These are phyloP conservation scores for Drosophila pseudotalamancana DNA, from an alignment of 2,888 invertebrate genomes.

Conservation along the genomic window DNA sequence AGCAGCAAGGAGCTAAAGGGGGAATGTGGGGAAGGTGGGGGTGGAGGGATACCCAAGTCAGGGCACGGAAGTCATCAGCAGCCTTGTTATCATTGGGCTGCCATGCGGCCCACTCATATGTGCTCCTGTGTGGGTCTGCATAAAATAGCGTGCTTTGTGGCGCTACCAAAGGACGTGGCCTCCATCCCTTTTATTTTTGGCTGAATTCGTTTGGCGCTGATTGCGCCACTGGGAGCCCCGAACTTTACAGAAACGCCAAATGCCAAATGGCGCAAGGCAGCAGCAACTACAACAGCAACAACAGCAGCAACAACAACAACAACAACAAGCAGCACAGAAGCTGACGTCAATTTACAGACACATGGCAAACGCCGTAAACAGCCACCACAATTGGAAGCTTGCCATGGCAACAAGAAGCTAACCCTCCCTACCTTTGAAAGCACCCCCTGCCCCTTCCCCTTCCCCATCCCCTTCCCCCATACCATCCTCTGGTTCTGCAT, in stretches of 20 bases:
- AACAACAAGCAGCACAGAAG: slow-evolving; percentile 6
- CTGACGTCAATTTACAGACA: slow-evolving; percentile 75
- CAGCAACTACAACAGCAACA: slow-evolving; percentile 10
- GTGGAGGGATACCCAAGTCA: no score
- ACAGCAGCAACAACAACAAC: slow-evolving; percentile 3
- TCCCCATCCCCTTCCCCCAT: not conserved
- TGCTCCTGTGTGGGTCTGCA: slow-evolving; percentile 43
- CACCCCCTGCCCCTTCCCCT: slow-evolving; percentile 12
- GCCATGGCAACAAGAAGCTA: slow-evolving; percentile 59
- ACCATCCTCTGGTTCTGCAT: no score
- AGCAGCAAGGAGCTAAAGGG: slow-evolving; percentile 16
- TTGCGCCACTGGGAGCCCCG: slow-evolving; percentile 74
- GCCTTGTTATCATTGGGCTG: slow-evolving; percentile 70
- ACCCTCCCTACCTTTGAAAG: no score
- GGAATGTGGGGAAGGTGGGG: no score
- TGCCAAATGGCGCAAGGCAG: slow-evolving; percentile 42
- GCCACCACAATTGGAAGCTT: slow-evolving; percentile 77
- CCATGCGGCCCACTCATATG: slow-evolving; percentile 11
- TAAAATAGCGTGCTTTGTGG: slow-evolving; percentile 69
- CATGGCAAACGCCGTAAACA: slow-evolving; percentile 76
- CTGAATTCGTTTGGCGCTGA: slow-evolving; percentile 61
- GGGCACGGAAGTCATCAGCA: slow-evolving; percentile 74
- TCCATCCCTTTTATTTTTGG: slow-evolving; percentile 32
- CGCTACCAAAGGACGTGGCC: slow-evolving; percentile 47
- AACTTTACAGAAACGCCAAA: slow-evolving; percentile 74